Evolutionary conservation across 1,140 invertebrate species (phyloP).

Genomic region (Magallana gigas): DNA sequence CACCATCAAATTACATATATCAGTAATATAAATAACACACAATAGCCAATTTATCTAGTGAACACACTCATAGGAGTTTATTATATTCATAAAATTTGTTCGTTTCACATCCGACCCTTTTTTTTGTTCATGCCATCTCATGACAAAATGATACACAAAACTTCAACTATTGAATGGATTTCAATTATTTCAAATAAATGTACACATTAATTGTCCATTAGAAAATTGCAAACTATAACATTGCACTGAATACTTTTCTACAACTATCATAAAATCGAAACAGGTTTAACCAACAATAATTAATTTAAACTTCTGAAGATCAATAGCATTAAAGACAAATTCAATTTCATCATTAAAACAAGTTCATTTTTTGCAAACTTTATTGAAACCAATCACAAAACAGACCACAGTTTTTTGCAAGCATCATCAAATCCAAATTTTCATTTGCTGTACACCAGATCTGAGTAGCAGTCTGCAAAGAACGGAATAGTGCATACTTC

Average conservation of each 20-base stretch:
- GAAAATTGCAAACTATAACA: not conserved
- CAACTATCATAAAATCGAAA: too few relatives aligned
- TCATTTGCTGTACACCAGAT: too few relatives aligned
- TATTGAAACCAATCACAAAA: too few relatives aligned
- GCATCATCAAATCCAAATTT: too few relatives aligned
- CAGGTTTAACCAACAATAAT: too few relatives aligned
- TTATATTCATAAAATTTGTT: not conserved
- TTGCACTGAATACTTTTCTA: slow-evolving; percentile 7
- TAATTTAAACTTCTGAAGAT: too few relatives aligned
- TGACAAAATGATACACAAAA: not conserved
- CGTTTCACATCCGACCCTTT: not conserved
- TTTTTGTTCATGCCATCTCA: slow-evolving; percentile 3
- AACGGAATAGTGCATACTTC: too few relatives aligned
- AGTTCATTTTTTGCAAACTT: too few relatives aligned
- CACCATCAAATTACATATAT: not conserved
- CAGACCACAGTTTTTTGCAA: too few relatives aligned
- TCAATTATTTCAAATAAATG: not conserved
- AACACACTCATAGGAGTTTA: not conserved
- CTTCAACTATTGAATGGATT: not conserved
- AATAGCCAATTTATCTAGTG: not conserved
- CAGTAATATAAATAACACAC: not conserved
- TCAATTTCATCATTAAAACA: too few relatives aligned
- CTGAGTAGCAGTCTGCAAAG: too few relatives aligned
- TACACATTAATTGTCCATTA: not conserved
- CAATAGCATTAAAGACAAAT: too few relatives aligned